Percentiles rank a stretch among this genome's conserved stretches.
Conservation (phyloP, 2,888 invertebrate genomes). For the Branchinecta sandiegonensis region DNA sequence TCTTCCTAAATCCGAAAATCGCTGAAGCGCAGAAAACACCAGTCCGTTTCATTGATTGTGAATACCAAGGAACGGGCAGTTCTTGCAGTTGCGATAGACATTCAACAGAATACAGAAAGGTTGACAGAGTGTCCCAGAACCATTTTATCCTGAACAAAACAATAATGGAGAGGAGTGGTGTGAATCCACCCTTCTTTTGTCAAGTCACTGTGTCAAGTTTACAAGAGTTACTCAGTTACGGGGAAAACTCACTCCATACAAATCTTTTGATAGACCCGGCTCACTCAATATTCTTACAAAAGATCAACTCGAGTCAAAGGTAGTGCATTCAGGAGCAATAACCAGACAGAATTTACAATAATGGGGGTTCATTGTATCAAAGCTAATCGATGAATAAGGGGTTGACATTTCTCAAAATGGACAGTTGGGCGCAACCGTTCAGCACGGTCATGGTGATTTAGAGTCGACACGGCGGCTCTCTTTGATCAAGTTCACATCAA, state of each 20-base stretch:
- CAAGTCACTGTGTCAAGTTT: background rate
- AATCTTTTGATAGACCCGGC: conserved; percentile 5
- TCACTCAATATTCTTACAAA: background rate
- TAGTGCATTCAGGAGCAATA: conserved; percentile 12
- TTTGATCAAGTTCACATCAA: conserved; percentile 2
- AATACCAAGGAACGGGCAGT: too few relatives aligned
- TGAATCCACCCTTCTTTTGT: too few relatives aligned
- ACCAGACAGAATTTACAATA: conserved; percentile 8
- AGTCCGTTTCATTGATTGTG: too few relatives aligned
- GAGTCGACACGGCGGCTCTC: background rate
- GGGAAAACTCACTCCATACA: background rate
- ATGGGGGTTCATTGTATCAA: background rate
- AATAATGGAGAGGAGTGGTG: too few relatives aligned
- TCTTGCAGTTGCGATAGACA: too few relatives aligned
- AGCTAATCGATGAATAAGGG: conserved; percentile 14
- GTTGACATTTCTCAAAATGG: conserved; percentile 12
- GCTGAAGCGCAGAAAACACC: too few relatives aligned
- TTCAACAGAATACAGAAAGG: too few relatives aligned
- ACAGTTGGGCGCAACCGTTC: conserved; percentile 15
- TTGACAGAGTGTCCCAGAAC: too few relatives aligned
- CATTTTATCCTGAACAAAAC: too few relatives aligned
- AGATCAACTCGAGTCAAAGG: background rate
- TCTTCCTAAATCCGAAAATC: too few relatives aligned
- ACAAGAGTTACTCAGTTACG: background rate
- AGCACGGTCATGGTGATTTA: conserved; percentile 2